Conservation (phyloP, 2,113 vertebrate genomes). For the Catagonus wagneri region DNA sequence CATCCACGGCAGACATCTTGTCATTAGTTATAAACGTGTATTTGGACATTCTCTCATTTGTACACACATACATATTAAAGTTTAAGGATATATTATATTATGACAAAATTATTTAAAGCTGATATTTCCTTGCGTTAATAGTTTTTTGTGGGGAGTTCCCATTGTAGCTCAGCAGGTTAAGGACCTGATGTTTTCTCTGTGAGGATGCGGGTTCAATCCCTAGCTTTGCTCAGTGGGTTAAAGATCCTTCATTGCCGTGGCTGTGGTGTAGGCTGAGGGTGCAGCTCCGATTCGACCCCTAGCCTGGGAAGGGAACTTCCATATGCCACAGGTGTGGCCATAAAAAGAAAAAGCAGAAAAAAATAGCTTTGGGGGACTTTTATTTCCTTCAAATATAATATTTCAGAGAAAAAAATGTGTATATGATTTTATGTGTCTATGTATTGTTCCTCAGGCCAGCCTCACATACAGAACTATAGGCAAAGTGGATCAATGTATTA, state of each 20-base stretch:
- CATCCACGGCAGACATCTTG: background rate
- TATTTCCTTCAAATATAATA: background rate
- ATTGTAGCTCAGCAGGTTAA: too few relatives aligned
- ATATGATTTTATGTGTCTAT: background rate
- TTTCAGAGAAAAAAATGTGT: background rate
- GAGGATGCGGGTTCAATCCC: too few relatives aligned
- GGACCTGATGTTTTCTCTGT: too few relatives aligned
- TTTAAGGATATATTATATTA: background rate
- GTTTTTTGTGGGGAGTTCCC: background rate
- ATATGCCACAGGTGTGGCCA: too few relatives aligned
- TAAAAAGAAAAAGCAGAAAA: too few relatives aligned
- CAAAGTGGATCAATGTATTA: background rate
- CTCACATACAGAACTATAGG: background rate
- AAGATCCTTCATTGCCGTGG: too few relatives aligned
- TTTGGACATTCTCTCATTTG: background rate
- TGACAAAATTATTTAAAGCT: constrained; percentile 21
- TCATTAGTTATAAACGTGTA: background rate
- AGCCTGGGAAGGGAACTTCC: too few relatives aligned
- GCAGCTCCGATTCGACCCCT: too few relatives aligned
- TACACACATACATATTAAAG: background rate
- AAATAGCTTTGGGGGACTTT: too few relatives aligned
- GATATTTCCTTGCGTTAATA: background rate
- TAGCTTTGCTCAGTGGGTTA: too few relatives aligned
- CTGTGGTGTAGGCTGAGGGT: too few relatives aligned
- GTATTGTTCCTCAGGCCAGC: background rate